Conservation (phyloP, 2,888 invertebrate genomes). For the Exephanes ischioxanthus region DNA sequence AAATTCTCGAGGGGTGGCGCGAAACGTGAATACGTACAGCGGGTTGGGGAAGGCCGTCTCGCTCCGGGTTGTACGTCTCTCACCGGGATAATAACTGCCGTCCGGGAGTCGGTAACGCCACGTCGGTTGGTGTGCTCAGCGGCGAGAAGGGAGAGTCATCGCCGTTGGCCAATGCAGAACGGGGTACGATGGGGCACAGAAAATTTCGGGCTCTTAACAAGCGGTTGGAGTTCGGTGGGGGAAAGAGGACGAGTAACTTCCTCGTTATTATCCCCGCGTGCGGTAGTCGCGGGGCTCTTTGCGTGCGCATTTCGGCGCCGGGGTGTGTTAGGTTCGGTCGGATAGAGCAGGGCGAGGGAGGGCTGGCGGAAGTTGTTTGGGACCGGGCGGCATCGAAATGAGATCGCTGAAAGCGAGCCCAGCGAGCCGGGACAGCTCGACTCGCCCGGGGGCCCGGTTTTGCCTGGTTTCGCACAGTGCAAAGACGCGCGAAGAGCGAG, state of each 20-base stretch:
- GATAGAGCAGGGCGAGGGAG: constrained; percentile 16
- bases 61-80: neutral
- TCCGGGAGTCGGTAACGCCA: constrained; percentile 57
- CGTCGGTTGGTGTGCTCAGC: constrained; percentile 44
- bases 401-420: constrained; percentile 41
- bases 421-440: constrained; percentile 34
- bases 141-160: constrained; percentile 22
- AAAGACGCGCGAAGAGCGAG: constrained; percentile 43
- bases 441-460: constrained; percentile 48
- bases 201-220: neutral
- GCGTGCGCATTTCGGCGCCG: constrained; percentile 10
- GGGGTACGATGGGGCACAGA: neutral
- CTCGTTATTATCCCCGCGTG: constrained; percentile 50
- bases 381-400: constrained; percentile 55
- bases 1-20: constrained; percentile 67
- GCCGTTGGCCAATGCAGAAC: constrained; percentile 30
- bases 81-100: constrained; percentile 60
- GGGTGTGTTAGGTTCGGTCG: constrained; percentile 30
- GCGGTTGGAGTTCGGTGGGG: constrained; percentile 20
- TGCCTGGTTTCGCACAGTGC: constrained; percentile 41
- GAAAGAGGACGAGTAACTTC: constrained; percentile 32
- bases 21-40: constrained; percentile 13
- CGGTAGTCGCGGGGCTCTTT: neutral
- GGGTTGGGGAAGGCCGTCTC: neutral
- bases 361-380: constrained; percentile 61